A percentile compares a stretch with the other conserved stretches of the same genome.
Evolutionary conservation across 2,797 vertebrate species (phyloP).

Genomic region (Sparidentex hasta): DNA sequence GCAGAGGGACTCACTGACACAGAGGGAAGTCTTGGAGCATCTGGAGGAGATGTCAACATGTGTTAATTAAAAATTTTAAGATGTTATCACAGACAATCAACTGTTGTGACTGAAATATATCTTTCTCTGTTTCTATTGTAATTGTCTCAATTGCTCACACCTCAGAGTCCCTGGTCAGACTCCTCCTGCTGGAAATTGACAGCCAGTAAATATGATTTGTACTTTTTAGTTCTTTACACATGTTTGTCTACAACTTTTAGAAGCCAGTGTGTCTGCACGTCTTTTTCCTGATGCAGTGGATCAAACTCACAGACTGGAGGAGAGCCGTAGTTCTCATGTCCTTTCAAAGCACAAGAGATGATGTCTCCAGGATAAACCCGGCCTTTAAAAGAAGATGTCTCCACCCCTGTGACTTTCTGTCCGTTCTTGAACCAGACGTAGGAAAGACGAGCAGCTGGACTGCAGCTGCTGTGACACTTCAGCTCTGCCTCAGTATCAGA

Average conservation of each 20-base stretch:
- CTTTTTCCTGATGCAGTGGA: neutral
- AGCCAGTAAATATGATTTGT: too few relatives aligned
- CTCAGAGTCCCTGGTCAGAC: too few relatives aligned
- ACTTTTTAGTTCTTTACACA: too few relatives aligned
- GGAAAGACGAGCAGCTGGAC: neutral
- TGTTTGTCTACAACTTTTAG: too few relatives aligned
- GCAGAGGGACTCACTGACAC: conserved; percentile 4
- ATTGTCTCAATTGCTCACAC: too few relatives aligned
- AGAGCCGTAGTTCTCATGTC: neutral
- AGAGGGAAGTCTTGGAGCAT: conserved; percentile 1
- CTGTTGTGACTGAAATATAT: too few relatives aligned
- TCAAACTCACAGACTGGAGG: conserved; percentile 12
- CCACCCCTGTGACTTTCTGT: fast-evolving
- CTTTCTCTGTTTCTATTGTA: too few relatives aligned
- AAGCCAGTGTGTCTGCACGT: too few relatives aligned
- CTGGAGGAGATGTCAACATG: conserved; percentile 9
- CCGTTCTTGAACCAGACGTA: conserved; percentile 22
- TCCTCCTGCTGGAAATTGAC: too few relatives aligned
- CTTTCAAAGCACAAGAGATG: neutral
- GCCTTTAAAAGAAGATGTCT: neutral
- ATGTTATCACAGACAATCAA: too few relatives aligned
- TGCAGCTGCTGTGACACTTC: conserved; percentile 22
- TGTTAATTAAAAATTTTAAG: neutral
- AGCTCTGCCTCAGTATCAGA: conserved; percentile 13
- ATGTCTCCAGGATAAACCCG: neutral